A percentile compares a stretch with the other conserved stretches of the same genome.
These are phyloP conservation scores for Chiridota heheva DNA, from an alignment of 35 echinoderm and acorn worm genomes.

Conservation along the genomic window DNA sequence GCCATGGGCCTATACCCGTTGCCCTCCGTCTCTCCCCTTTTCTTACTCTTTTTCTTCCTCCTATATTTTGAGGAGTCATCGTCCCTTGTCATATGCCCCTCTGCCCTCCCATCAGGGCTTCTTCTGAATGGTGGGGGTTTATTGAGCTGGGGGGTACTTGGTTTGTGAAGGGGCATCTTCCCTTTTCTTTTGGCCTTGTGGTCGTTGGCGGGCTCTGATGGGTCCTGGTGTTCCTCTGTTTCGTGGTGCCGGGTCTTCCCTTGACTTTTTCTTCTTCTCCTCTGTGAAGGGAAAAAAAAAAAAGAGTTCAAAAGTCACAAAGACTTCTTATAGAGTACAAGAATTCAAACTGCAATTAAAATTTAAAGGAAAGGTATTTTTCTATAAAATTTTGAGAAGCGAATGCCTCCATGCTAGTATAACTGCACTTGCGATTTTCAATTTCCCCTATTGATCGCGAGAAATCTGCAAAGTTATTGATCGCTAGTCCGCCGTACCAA, in stretches of 20 bases:
- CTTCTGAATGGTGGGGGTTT: constrained; percentile 29
- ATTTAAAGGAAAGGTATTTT: too few relatives aligned
- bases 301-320: too few relatives aligned
- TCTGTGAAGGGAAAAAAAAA: too few relatives aligned
- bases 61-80: constrained; percentile 32
- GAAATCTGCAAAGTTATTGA: too few relatives aligned
- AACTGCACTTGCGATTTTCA: too few relatives aligned
- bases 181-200: constrained; percentile 27
- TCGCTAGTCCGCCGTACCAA: too few relatives aligned
- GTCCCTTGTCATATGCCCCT: constrained; percentile 15
- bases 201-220: constrained; percentile 17
- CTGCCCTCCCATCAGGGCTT: constrained; percentile 16
- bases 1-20: too few relatives aligned
- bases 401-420: too few relatives aligned
- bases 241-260: constrained; percentile 13
- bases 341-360: too few relatives aligned
- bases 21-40: constrained; percentile 24
- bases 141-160: background rate
- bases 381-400: too few relatives aligned
- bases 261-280: constrained; percentile 11
- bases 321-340: too few relatives aligned
- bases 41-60: constrained; percentile 34
- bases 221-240: constrained; percentile 9
- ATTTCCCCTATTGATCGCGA: too few relatives aligned
- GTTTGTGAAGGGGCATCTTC: constrained; percentile 2